Base-by-base conservation (phyloP, 2,888 invertebrate species). In the Galerucella calmariensis region DNA sequence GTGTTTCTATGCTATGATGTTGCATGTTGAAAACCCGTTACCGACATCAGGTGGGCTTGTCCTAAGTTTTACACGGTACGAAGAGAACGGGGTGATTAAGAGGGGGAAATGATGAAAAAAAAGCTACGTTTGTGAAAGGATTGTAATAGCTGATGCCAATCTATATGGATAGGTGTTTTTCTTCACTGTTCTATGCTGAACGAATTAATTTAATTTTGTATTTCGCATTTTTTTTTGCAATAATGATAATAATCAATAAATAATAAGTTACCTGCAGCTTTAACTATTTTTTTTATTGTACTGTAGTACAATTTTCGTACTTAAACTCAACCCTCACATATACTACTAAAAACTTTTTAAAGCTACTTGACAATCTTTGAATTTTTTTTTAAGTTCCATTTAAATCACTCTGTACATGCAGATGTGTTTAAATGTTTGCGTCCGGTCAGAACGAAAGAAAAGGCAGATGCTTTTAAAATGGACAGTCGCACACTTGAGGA, bases 1-100 rank as follows among this genome's bases (percentile, higher is more conserved):
- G 83, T 83, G 84, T 83, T 81, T 79, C 79, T 80, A 80, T 82
- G 81, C 81, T 79, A 80, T 79, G 81, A 82, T 83, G 84, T 20
- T 80, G 85, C 84, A 84, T 85, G 85, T 84, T 83, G 80, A 82
- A 82, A 81, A 81, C 83, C 84, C 83, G 84, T 85, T 85, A 83
- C 78, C 78, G 78, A 81, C 82, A 83, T 84, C 84, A 84, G 84
- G 85, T 84, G 84, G 85, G 84, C 80, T 81, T 81, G 82, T 81
- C 82, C 82, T 81, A 79, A 83, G 83, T 82, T 83, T 83, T 82
- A 81, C 77, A 75, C 65, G 75, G 75, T 72, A 75, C 74, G 72
- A 68, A 73, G 71, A 72, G 67, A 73, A 74, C 74, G 66, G n/a
- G 46, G 27, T 6, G 46, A 41, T 44, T 16, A 65, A 65, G 70